Evolutionary conservation across 2,888 invertebrate genomes (phyloP), one percentile per base, ranked within the genome.

Genomic region (Nemotelus pantherinus): DNA sequence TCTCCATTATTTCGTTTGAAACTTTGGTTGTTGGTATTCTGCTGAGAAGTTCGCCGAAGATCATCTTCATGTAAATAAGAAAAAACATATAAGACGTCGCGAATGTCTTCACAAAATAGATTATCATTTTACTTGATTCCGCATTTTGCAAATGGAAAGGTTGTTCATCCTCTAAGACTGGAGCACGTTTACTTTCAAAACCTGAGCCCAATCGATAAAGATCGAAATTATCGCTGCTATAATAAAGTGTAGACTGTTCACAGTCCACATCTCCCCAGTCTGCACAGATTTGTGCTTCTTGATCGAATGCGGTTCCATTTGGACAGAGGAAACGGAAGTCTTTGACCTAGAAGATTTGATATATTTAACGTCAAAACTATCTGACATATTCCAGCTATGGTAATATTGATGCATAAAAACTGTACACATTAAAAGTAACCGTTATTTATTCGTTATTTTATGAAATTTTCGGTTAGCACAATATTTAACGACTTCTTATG

Each of bases 241-340:
- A 92, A 88, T 93, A 94, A 82, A 94, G 89, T 64, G 94, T 93
- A 25, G 93, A 91, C 53, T 94, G 93, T 83, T 92, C 93, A 85
- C 96, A 96, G 84, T 95, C 95, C 1, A 96, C 93, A 85, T 96
- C 95, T 80, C 94, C 95, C 93, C 95, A 95, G 83, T 95, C 94
- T 67, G 96, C 96, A 86, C 96, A 96, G 44, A 95, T 96, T 88
- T 95, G 95, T 78, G 95, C 94, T 85, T 95, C 95, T 86, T 96
- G 95, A 87, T 96, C 95, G 88, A 96, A 96, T 81, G 95, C 92
- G 2, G 96, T 96, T 82, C 94, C 94, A 82, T 96, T 95, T 55
- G 95, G 95, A 84, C 95, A 96, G 85, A 95, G 90, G 89, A 96
- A 96, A 84, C 95, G 91, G 89, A 92, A 94, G 88, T 94, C 94